Conservation (phyloP, 2,113 vertebrate species). For the Acanthisitta chloris region DNA sequence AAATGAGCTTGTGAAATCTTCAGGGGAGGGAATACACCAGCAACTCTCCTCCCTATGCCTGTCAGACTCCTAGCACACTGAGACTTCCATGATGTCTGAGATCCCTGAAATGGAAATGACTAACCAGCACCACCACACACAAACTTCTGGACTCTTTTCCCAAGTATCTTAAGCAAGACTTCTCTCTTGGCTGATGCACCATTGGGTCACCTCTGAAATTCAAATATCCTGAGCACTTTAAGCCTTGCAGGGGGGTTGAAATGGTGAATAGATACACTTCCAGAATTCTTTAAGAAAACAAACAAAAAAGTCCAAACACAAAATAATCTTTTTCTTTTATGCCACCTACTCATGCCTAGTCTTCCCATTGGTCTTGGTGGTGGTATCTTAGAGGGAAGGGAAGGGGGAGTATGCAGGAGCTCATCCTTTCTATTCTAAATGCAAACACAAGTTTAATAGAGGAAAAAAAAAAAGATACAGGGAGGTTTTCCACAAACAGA, state of each 20-base stretch:
- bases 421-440: slow-evolving; percentile 20
- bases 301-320: not conserved
- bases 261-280: not conserved
- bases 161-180: not conserved
- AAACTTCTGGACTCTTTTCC: not conserved
- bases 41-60: not conserved
- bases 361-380: not conserved
- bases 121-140: not conserved
- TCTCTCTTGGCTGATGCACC: not conserved
- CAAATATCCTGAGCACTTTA: not conserved
- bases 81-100: not conserved
- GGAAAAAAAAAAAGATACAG: not conserved
- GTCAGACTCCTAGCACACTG: not conserved
- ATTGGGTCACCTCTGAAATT: not conserved
- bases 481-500: not conserved
- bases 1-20: slow-evolving; percentile 4
- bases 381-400: not conserved
- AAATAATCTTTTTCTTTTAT: not conserved
- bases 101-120: not conserved
- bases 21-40: not conserved
- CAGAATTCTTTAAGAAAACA: not conserved
- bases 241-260: not conserved
- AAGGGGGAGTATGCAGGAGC: not conserved
- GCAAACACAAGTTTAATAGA: slow-evolving; percentile 1
- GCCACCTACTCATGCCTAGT: not conserved